Evolutionary conservation across 2,113 vertebrate genomes (phyloP).

Genomic region (Upupa epops): DNA sequence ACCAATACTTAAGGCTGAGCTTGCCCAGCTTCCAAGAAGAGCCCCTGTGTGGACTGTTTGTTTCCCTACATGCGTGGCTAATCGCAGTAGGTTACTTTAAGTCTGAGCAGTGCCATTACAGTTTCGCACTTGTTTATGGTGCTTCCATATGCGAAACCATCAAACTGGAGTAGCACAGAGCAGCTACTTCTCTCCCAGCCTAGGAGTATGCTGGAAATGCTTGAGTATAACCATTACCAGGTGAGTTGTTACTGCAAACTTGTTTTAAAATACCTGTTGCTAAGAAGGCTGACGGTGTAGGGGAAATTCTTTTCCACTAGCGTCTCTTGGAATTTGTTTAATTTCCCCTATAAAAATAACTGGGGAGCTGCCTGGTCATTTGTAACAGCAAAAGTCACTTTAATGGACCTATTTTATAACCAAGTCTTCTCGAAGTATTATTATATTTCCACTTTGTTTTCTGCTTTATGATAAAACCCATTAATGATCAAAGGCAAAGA

Average conservation of each 20-base stretch:
- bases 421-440: no score
- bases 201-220: constrained; percentile 92
- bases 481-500: background rate
- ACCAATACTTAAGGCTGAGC: constrained; percentile 83
- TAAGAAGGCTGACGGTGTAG: background rate
- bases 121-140: constrained; percentile 72
- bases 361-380: rapidly evolving
- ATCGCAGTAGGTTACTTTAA: constrained; percentile 85
- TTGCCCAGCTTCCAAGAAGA: constrained; percentile 78
- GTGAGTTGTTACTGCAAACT: constrained; percentile 74
- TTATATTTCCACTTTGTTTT: background rate
- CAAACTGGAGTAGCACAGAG: constrained; percentile 45
- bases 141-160: constrained; percentile 39
- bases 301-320: background rate
- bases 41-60: constrained; percentile 77
- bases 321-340: background rate
- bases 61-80: constrained; percentile 88
- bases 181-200: constrained; percentile 26
- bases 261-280: background rate
- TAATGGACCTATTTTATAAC: background rate
- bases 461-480: rapidly evolving
- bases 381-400: background rate
- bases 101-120: constrained; percentile 65
- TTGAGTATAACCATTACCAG: constrained; percentile 97
- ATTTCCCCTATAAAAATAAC: background rate